Percentiles rank a stretch among this genome's conserved stretches.
Evolutionary conservation across 2,888 invertebrate genomes (phyloP).

Genomic region (Apoda limacodes): DNA sequence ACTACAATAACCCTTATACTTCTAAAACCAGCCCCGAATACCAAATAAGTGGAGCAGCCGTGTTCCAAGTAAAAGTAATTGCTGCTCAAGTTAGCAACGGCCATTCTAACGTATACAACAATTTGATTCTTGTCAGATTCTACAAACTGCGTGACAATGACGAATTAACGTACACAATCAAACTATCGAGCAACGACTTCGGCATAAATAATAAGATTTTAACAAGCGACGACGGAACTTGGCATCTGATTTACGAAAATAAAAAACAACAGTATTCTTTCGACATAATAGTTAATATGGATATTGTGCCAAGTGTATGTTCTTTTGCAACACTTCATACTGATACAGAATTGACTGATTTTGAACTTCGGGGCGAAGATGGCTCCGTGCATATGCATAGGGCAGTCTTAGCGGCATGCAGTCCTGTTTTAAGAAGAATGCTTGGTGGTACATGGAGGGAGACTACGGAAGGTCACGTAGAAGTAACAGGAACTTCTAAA

Average conservation of each 20-base stretch:
- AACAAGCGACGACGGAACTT: constrained; percentile 31
- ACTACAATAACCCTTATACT: constrained; percentile 26
- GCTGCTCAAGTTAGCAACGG: constrained; percentile 27
- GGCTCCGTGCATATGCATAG: constrained; percentile 35
- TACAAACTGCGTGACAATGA: constrained; percentile 24
- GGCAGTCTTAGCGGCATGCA: constrained; percentile 33
- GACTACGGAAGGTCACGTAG: constrained; percentile 28
- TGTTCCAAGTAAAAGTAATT: constrained; percentile 28
- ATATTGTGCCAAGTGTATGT: constrained; percentile 23
- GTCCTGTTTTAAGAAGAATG: constrained; percentile 34
- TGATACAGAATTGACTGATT: constrained; percentile 37
- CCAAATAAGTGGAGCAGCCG: constrained; percentile 25
- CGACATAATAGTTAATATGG: constrained; percentile 24
- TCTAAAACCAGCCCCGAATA: constrained; percentile 26
- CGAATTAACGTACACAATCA: constrained; percentile 26
- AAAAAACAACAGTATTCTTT: constrained; percentile 28
- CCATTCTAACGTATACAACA: constrained; percentile 27
- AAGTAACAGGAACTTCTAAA: constrained; percentile 29
- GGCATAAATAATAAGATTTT: constrained; percentile 25
- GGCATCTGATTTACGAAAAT: constrained; percentile 31
- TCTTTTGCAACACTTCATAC: constrained; percentile 28
- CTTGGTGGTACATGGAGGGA: constrained; percentile 36
- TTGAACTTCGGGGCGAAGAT: constrained; percentile 33
- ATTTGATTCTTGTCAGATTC: constrained; percentile 29
- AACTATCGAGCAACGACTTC: constrained; percentile 26